Evolutionary conservation across 2,113 vertebrate species (phyloP).

Genomic region (Pongo pygmaeus): DNA sequence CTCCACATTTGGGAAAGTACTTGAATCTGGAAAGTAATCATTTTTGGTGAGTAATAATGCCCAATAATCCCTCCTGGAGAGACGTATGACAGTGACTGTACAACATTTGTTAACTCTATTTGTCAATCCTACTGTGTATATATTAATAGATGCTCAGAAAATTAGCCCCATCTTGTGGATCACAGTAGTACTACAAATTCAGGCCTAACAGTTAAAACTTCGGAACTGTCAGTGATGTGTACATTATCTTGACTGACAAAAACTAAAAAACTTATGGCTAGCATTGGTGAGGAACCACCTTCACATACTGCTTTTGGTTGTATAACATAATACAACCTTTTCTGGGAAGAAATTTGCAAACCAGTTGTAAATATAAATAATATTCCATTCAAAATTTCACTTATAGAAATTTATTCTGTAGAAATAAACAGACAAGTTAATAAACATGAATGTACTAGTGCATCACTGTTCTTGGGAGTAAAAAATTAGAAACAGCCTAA

Average conservation of each 20-base stretch:
- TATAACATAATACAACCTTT: background rate
- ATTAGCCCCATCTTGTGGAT: constrained; percentile 71
- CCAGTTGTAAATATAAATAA: background rate
- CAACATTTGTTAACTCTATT: background rate
- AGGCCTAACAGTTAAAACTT: background rate
- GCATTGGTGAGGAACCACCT: background rate
- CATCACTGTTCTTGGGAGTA: background rate
- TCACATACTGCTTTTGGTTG: background rate
- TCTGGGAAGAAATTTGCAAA: constrained; percentile 32
- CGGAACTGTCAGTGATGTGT: background rate
- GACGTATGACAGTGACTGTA: background rate
- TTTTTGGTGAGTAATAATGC: background rate
- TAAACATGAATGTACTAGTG: background rate
- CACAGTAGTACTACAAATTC: constrained; percentile 28
- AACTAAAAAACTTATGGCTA: constrained; percentile 22
- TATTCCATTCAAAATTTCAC: constrained; percentile 38
- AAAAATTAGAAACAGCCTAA: constrained; percentile 26
- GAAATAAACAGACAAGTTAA: background rate
- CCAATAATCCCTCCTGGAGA: background rate
- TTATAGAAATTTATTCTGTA: constrained; percentile 42
- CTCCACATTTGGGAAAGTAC: background rate
- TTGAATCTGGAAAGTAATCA: constrained; percentile 33
- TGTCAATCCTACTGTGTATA: background rate
- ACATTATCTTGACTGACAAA: constrained; percentile 12
- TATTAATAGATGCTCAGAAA: constrained; percentile 3